Conservation (phyloP, 2,888 invertebrate genomes). For the Dryocosmus kuriphilus region DNA sequence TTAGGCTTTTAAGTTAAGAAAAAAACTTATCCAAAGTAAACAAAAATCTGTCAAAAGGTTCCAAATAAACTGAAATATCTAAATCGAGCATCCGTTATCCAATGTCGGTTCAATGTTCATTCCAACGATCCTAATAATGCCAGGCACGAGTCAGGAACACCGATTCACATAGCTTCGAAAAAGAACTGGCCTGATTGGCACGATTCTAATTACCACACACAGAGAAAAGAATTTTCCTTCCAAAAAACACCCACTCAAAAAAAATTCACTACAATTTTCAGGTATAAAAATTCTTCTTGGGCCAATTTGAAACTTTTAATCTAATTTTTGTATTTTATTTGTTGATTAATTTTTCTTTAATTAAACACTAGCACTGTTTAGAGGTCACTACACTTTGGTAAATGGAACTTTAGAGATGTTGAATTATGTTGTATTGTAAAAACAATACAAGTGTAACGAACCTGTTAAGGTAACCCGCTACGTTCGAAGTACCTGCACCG, state of each 20-base stretch:
- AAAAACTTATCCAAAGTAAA: neutral
- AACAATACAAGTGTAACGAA: constrained; percentile 48
- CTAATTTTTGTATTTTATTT: neutral
- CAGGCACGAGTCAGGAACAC: constrained; percentile 3
- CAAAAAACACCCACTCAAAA: constrained; percentile 12
- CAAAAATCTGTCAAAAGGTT: neutral
- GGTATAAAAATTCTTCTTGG: neutral
- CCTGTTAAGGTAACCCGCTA: constrained; percentile 61
- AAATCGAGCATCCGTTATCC: constrained; percentile 15
- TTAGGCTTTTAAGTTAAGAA: neutral
- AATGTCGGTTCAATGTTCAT: neutral
- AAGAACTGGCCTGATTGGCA: constrained; percentile 39
- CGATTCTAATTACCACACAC: constrained; percentile 22
- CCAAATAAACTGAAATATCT: neutral
- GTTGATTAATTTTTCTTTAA: neutral
- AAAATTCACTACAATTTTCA: constrained; percentile 1
- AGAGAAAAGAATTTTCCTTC: neutral
- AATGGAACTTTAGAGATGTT: neutral
- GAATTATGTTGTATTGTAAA: constrained; percentile 2
- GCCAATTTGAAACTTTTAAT: neutral
- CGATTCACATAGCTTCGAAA: constrained; percentile 30
- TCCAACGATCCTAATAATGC: constrained; percentile 9
- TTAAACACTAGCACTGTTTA: neutral
- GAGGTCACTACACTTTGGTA: constrained; percentile 16
- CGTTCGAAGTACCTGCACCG: constrained; percentile 63